Evolutionary conservation across 2,888 invertebrate species (phyloP).

Genomic region (Hydriomena furcata): DNA sequence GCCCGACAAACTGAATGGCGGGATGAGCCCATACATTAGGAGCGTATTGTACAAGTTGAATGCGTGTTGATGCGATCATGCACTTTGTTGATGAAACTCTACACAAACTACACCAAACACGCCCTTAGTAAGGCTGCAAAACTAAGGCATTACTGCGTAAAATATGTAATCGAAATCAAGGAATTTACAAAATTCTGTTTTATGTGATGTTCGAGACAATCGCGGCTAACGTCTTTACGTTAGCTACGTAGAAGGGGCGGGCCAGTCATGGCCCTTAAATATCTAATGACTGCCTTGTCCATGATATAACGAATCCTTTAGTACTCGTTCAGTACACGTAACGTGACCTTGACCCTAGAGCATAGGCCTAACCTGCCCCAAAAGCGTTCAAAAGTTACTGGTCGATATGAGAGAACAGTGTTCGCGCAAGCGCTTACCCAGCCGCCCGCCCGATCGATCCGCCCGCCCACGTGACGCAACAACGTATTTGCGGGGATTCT

Average conservation of each 20-base stretch:
- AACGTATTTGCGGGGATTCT: conserved; percentile 80
- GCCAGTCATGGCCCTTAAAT: conserved; percentile 17
- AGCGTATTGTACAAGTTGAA: neutral
- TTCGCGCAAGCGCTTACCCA: conserved; percentile 71
- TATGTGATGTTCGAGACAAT: neutral
- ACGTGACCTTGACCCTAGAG: conserved; percentile 82
- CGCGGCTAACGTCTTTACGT: neutral
- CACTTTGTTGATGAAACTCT: too few relatives aligned
- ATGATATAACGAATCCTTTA: conserved; percentile 44
- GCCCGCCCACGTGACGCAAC: conserved; percentile 80
- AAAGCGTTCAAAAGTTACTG: conserved; percentile 75
- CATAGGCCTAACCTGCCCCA: conserved; percentile 84
- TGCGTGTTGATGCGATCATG: too few relatives aligned
- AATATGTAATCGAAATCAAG: too few relatives aligned
- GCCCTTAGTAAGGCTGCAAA: too few relatives aligned
- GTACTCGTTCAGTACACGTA: conserved; percentile 49
- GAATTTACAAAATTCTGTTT: neutral
- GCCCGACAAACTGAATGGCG: too few relatives aligned
- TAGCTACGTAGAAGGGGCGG: conserved; percentile 2
- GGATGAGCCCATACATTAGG: too few relatives aligned
- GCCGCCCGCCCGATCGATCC: conserved; percentile 71
- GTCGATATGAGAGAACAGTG: conserved; percentile 70
- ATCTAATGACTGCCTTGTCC: conserved; percentile 33
- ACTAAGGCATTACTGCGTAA: too few relatives aligned
- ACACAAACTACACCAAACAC: too few relatives aligned